Evolutionary conservation across 35 echinoderm and acorn worm species (phyloP), one percentile per base, ranked within the genome.

Genomic region (Ophiothrix spiculata): DNA sequence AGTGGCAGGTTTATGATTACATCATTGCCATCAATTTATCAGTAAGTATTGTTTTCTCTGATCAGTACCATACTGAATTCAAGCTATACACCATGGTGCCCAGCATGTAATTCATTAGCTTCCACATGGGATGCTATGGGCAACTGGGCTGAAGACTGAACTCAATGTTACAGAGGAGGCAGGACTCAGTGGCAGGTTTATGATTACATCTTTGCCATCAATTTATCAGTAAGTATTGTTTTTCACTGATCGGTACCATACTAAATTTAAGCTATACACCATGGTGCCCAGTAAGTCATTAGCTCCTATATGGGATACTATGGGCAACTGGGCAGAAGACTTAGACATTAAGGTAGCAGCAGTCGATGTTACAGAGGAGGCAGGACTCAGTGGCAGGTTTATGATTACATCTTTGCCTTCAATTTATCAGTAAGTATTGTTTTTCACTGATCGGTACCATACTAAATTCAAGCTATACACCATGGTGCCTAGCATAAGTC

Each of bases 31-130:
- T n/a, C n/a, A n/a, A n/a, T n/a, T n/a, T n/a, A n/a, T n/a, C n/a
- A n/a, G n/a, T n/a, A n/a, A n/a, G n/a, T n/a, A n/a, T n/a, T n/a
- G n/a, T n/a, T n/a, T n/a, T n/a, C n/a, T n/a, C n/a, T n/a, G n/a
- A n/a, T n/a, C n/a, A n/a, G n/a, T n/a, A n/a, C n/a, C n/a, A n/a
- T n/a, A n/a, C n/a, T n/a, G n/a, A n/a, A n/a, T n/a, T n/a, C n/a
- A n/a, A 99, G 96, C 60, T 99, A 99, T 94, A 92, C 96, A 74
- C 96, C 96, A 77, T 99, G 96, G 96, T 99, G 96, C 87, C 96
- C 96, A 63, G 96, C 96, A 28, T 99, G 96, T 76, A 86, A 94
- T 38, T 49, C 89, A 80, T 38, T 99, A 39, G 92, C 86, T 64
- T 92, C 96, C 33, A 83, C 82, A 28, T 99, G 96, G 96, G 82